phyloP scores from a whole-genome alignment of 2,113 vertebrate genomes.

The Gasterosteus nipponicus region DNA sequence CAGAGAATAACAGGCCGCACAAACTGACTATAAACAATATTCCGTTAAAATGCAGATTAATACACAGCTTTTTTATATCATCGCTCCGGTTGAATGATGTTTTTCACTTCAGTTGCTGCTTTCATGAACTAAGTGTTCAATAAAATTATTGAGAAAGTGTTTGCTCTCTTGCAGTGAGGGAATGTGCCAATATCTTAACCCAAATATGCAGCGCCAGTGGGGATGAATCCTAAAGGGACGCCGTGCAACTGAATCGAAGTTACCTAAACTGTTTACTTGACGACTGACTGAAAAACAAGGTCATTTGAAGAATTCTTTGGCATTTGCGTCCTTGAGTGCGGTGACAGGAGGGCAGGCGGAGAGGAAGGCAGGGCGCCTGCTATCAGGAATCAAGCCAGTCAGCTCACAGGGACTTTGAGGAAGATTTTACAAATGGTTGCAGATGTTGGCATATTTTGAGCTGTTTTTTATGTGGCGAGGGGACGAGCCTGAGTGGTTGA shows the following conservation, averaged over 20 bases:
- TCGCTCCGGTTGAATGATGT: neutral
- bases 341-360: conserved; percentile 50
- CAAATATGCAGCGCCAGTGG: neutral
- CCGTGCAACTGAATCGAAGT: conserved; percentile 44
- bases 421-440: conserved; percentile 85
- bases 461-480: conserved; percentile 78
- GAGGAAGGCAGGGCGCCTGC: conserved; percentile 55
- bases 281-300: conserved; percentile 55
- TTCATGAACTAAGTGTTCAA: neutral
- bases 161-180: conserved; percentile 1
- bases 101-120: neutral
- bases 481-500: conserved; percentile 74
- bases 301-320: conserved; percentile 49
- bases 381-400: conserved; percentile 67
- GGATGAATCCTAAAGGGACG: conserved; percentile 26
- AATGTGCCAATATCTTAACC: neutral
- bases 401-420: conserved; percentile 74
- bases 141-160: neutral
- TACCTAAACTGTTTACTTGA: conserved; percentile 45
- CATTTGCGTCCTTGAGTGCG: conserved; percentile 46
- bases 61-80: neutral
- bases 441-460: conserved; percentile 83
- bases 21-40: conserved; percentile 1
- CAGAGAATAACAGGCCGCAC: neutral
- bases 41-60: neutral